These are phyloP conservation scores for Chanos chanos DNA, from an alignment of 2,797 vertebrate species.

Conservation along the genomic window DNA sequence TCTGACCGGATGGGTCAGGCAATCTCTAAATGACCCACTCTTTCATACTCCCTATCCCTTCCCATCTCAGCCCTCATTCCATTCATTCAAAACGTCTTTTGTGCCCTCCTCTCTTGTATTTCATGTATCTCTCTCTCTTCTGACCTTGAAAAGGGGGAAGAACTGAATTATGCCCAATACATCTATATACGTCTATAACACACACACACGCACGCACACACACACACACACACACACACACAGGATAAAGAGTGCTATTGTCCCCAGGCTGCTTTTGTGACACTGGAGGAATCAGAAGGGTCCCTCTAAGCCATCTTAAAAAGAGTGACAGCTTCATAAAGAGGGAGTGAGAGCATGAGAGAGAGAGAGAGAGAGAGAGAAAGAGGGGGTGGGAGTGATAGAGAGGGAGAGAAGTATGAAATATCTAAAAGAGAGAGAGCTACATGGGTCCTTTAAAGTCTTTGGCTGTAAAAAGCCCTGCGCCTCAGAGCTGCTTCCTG, in stretches of 20 bases:
- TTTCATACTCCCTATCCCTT: background rate
- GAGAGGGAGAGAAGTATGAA: background rate
- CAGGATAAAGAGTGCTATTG: constrained; percentile 32
- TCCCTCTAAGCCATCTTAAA: constrained; percentile 26
- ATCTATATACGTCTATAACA: constrained; percentile 19
- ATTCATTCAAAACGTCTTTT: constrained; percentile 8
- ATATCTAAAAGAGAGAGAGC: constrained; percentile 16
- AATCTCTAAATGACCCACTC: constrained; percentile 13
- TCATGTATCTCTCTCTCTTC: constrained; percentile 6
- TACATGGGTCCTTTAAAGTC: constrained; percentile 17
- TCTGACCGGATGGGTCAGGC: background rate
- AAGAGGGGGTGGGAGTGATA: background rate
- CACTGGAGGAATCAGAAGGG: constrained; percentile 30
- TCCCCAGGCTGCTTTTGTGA: constrained; percentile 30
- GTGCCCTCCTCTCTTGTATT: constrained; percentile 7
- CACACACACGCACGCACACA: background rate
- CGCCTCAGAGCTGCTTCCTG: constrained; percentile 23
- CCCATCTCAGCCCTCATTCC: background rate
- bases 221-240: constrained; percentile 16
- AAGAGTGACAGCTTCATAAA: constrained; percentile 41
- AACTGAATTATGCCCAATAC: background rate
- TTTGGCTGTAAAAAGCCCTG: constrained; percentile 16
- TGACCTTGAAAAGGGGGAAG: constrained; percentile 14
- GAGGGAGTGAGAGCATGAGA: background rate
- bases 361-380: background rate